phyloP scores from a whole-genome alignment of 2,888 invertebrate species.

The Cataglyphis cursor region DNA sequence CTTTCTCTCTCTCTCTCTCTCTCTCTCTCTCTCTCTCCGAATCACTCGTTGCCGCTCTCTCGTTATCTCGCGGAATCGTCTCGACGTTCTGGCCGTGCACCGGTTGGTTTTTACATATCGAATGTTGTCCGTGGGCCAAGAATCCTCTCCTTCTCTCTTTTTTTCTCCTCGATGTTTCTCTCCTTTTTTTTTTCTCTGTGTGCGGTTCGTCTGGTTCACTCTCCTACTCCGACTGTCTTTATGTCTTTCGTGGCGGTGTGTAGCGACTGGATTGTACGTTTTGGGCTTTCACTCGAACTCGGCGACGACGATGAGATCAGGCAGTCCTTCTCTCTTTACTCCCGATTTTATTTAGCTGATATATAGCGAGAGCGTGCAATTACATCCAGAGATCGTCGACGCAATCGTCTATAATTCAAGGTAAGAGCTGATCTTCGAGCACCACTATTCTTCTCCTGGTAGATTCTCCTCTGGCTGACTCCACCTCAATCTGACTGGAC shows the following conservation, averaged over 20 bases:
- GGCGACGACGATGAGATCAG: conserved; percentile 22
- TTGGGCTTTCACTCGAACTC: conserved; percentile 66
- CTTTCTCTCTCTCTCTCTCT: conserved; percentile 31
- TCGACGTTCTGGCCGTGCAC: conserved; percentile 58
- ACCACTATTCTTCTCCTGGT: conserved; percentile 6
- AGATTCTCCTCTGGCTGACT: background rate
- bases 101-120: conserved; percentile 63
- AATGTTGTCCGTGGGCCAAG: conserved; percentile 66
- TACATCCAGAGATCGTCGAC: background rate
- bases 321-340: conserved; percentile 29
- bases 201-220: conserved; percentile 33
- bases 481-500: conserved; percentile 34
- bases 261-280: conserved; percentile 49
- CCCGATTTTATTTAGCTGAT: conserved; percentile 31
- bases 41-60: conserved; percentile 42
- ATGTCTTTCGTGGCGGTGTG: conserved; percentile 46
- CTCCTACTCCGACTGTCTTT: conserved; percentile 52
- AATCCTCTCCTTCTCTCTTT: conserved; percentile 43
- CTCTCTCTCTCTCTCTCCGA: conserved; percentile 25
- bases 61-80: conserved; percentile 55
- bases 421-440: background rate
- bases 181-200: background rate
- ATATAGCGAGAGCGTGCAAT: conserved; percentile 17
- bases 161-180: conserved; percentile 35
- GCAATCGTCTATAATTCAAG: background rate